Evolutionary conservation across 2,888 invertebrate genomes (phyloP).

Genomic region (Megamerina dolium): DNA sequence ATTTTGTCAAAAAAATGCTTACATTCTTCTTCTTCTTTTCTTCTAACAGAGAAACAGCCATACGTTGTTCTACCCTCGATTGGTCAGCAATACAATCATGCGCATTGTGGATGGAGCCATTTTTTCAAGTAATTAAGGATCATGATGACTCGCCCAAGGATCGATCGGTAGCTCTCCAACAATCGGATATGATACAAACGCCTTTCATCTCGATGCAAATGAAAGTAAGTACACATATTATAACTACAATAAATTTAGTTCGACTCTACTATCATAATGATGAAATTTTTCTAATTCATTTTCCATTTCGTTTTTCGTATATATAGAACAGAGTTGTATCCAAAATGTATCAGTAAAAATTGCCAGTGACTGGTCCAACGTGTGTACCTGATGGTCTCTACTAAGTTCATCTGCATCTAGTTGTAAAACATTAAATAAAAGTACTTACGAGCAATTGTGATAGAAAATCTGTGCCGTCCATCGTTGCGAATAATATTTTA

Average conservation of each 20-base stretch:
- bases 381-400: no score
- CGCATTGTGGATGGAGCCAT: conserved; percentile 76
- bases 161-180: conserved; percentile 64
- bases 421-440: conserved; percentile 42
- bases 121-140: conserved; percentile 59
- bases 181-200: conserved; percentile 71
- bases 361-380: no score
- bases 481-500: conserved; percentile 17
- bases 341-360: conserved; percentile 47
- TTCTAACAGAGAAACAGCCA: conserved; percentile 58
- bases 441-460: no score
- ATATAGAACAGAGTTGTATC: conserved; percentile 37
- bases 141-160: conserved; percentile 55
- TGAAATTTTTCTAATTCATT: no score
- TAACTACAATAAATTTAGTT: no score
- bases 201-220: conserved; percentile 78
- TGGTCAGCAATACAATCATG: conserved; percentile 72
- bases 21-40: neutral
- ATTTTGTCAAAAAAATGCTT: no score
- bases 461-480: no score
- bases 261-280: no score
- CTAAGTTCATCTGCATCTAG: no score
- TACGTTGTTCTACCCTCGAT: conserved; percentile 70
- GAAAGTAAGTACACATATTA: conserved; percentile 61
- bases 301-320: no score